phyloP scores from a whole-genome alignment of 1,140 invertebrate genomes.

The Drosophila kohkoa region DNA sequence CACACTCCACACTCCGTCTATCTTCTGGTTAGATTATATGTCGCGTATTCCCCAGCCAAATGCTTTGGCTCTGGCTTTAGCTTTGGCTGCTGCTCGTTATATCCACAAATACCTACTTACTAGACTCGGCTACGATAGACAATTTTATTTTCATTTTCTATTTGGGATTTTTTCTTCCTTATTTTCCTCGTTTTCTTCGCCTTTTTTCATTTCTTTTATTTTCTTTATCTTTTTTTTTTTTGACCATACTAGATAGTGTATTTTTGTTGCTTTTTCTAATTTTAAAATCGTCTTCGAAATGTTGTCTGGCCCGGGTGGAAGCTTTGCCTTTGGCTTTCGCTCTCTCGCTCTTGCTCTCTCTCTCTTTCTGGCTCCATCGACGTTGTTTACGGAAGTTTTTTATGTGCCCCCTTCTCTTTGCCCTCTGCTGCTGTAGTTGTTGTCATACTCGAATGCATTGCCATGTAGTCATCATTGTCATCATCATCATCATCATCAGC shows the following conservation, averaged over 20 bases:
- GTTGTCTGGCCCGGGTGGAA: conserved; percentile 59
- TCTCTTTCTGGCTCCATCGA: conserved; percentile 8
- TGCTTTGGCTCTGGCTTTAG: too few species aligned
- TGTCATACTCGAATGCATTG: conserved; percentile 74
- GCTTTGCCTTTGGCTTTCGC: conserved; percentile 46
- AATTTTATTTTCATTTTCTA: conserved; percentile 82
- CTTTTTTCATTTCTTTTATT: not conserved
- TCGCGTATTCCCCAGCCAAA: conserved; percentile 49
- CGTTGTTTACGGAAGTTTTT: conserved; percentile 82
- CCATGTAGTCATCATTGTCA: conserved; percentile 60
- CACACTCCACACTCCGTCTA: not conserved
- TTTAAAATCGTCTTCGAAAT: conserved; percentile 77
- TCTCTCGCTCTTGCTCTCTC: not conserved
- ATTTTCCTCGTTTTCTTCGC: not conserved
- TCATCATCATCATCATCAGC: conserved; percentile 17
- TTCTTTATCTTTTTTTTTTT: conserved; percentile 27
- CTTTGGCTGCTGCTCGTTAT: conserved; percentile 44
- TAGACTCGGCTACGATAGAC: conserved; percentile 49
- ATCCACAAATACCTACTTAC: conserved; percentile 19
- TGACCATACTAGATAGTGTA: conserved; percentile 26
- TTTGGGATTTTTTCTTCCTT: conserved; percentile 42
- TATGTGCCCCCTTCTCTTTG: conserved; percentile 9
- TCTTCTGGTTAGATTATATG: conserved; percentile 50
- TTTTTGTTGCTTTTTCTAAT: conserved; percentile 76
- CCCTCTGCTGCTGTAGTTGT: conserved; percentile 17